Evolutionary conservation across 2,888 invertebrate species (phyloP).

Genomic region (Amphipyra tragopoginis): DNA sequence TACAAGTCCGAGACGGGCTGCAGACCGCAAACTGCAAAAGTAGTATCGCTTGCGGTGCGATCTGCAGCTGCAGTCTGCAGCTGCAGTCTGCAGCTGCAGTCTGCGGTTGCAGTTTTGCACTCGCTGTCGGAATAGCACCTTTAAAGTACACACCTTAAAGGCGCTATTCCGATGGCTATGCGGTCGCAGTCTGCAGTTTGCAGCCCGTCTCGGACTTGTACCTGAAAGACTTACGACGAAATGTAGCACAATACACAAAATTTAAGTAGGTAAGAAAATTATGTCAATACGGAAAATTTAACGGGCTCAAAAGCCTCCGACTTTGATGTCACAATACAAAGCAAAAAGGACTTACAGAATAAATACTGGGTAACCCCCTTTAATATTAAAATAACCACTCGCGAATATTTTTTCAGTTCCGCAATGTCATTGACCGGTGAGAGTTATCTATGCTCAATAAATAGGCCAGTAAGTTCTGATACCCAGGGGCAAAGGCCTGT

Average conservation of each 20-base stretch:
- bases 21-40: too few relatives aligned
- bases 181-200: too few relatives aligned
- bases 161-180: too few relatives aligned
- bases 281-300: slow-evolving; percentile 10
- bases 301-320: slow-evolving; percentile 1
- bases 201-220: too few relatives aligned
- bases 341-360: slow-evolving; percentile 5
- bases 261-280: slow-evolving; percentile 9
- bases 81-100: too few relatives aligned
- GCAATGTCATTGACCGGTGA: slow-evolving; percentile 54
- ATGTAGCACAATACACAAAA: neutral
- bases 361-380: slow-evolving; percentile 16
- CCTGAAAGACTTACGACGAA: too few relatives aligned
- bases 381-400: slow-evolving; percentile 13
- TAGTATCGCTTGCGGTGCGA: too few relatives aligned
- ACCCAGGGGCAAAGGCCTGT: slow-evolving; percentile 43
- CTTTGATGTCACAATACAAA: slow-evolving; percentile 10
- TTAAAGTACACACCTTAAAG: too few relatives aligned
- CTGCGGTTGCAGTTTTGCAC: too few relatives aligned
- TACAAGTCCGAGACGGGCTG: too few relatives aligned
- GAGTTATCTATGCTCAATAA: slow-evolving; percentile 58
- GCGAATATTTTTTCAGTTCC: slow-evolving; percentile 10
- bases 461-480: slow-evolving; percentile 56
- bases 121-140: too few relatives aligned
- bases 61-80: too few relatives aligned